Base-by-base conservation (phyloP, 1,140 invertebrate genomes). In the Caenorhabditis tropicalis region DNA sequence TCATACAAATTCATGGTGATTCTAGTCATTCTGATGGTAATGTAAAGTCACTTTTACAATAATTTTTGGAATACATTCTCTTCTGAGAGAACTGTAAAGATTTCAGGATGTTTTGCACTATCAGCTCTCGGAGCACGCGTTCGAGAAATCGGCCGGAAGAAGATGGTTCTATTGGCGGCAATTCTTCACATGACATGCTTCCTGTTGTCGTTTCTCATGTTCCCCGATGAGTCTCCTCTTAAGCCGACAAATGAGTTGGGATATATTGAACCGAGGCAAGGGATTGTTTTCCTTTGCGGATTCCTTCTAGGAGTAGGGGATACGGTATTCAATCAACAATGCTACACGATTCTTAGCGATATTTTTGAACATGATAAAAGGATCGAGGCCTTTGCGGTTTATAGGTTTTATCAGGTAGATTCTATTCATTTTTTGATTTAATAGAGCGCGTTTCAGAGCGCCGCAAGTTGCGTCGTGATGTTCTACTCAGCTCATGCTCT, bases 21-120 rank as follows among this genome's bases (percentile, higher is more conserved):
- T 74, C 65, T 74, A 74, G 65, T 74, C 65, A 74, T 74, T 74
- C 65, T 74, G 65, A 74, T 74, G 65, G 65, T 74, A 74, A 43
- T 43, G 39, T 43, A 43, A 43, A 43, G 9, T 33, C 43, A 74
- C n/a, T n/a, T n/a, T n/a, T n/a, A 43, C 65, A 74, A 24, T 12
- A 74, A 65, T 33, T 65, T 65, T 65, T 65, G 58, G 31, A 65
- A 65, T 19, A 33, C 7, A 2, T 16, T 65, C 58, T 65, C 58
- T 36, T 33, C 36, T 29, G 58, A 65, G 58, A 65, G 58, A 21
- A 7, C 5, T 51, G 16, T 15, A 7, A 51, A 51, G n/a, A n/a
- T n/a, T 74, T 15, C n/a, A 74, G 65, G 65, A 4, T 43, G 65
- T 15, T 43, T 74, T 43, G 65, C 65, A 1, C 33, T 74, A 9